These are phyloP conservation scores for Percopsis omiscomaycus DNA, from an alignment of 2,797 vertebrate genomes.

Conservation along the genomic window DNA sequence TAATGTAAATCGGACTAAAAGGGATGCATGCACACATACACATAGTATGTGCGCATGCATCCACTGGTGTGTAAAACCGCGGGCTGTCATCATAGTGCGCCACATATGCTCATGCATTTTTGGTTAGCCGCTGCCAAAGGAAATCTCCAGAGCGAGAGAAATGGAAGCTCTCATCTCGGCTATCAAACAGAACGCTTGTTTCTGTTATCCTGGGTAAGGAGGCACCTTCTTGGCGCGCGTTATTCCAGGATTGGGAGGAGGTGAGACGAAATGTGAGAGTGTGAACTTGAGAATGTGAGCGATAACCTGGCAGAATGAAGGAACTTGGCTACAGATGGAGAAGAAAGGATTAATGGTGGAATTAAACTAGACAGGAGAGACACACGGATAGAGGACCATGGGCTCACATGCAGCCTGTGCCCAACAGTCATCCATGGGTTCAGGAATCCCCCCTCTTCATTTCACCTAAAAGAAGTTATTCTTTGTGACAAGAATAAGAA, in stretches of 20 bases:
- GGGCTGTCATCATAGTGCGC: background rate
- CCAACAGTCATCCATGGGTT: slow-evolving; percentile 54
- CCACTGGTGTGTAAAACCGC: background rate
- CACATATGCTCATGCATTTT: slow-evolving; percentile 5
- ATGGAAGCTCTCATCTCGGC: background rate
- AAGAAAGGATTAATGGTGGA: background rate
- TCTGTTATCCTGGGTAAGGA: background rate
- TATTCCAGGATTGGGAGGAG: background rate
- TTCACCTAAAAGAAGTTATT: too few relatives aligned
- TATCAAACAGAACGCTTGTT: background rate
- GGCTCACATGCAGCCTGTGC: slow-evolving; percentile 18
- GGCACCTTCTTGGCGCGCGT: background rate
- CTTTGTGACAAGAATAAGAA: too few relatives aligned
- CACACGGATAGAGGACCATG: too few relatives aligned
- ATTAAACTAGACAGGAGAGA: background rate
- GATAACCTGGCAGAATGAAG: too few relatives aligned
- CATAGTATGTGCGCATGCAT: background rate
- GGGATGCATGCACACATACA: background rate
- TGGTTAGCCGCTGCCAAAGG: background rate
- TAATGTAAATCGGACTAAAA: too few relatives aligned
- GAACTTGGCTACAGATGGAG: background rate
- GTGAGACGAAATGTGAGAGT: background rate
- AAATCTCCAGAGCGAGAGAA: background rate
- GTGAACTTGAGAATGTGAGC: background rate
- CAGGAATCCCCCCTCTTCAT: background rate